phyloP scores from a whole-genome alignment of 2,888 invertebrate genomes.

The Acrobasis repandana region DNA sequence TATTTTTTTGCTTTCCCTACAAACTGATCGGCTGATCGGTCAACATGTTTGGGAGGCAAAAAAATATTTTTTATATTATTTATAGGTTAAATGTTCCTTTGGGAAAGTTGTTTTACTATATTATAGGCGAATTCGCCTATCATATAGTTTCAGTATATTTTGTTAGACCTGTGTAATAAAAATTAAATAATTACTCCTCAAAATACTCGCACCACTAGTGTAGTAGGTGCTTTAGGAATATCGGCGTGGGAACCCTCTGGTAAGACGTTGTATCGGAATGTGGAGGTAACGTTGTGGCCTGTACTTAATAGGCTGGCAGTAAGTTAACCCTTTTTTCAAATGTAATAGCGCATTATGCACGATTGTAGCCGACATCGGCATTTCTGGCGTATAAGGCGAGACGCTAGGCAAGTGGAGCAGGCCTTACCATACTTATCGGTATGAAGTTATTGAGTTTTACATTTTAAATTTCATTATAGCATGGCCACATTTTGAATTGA shows the following conservation, averaged over 20 bases:
- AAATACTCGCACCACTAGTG: not conserved
- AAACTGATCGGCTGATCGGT: too few relatives aligned
- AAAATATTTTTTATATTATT: too few relatives aligned
- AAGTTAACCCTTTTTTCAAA: constrained; percentile 12
- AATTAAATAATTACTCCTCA: too few relatives aligned
- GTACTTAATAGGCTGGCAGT: constrained; percentile 8
- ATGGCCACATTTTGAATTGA: not conserved
- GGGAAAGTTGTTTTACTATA: too few relatives aligned
- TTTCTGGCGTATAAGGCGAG: constrained; percentile 17
- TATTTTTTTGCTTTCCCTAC: too few relatives aligned
- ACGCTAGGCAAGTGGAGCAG: constrained; percentile 4
- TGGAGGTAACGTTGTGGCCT: constrained; percentile 15
- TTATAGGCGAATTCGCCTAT: too few relatives aligned
- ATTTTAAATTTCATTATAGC: not conserved
- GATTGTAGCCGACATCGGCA: constrained; percentile 1
- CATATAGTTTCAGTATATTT: too few relatives aligned
- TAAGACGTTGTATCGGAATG: constrained; percentile 17
- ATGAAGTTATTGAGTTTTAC: constrained; percentile 1
- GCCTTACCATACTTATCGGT: constrained; percentile 7
- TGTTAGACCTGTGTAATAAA: too few relatives aligned
- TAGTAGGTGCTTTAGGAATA: not conserved
- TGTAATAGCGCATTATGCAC: constrained; percentile 13
- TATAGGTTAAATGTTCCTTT: too few relatives aligned
- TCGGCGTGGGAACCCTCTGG: constrained; percentile 19
- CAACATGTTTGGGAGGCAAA: too few relatives aligned